Conservation (phyloP, 2,888 invertebrate genomes). For the Tipula helvola region DNA sequence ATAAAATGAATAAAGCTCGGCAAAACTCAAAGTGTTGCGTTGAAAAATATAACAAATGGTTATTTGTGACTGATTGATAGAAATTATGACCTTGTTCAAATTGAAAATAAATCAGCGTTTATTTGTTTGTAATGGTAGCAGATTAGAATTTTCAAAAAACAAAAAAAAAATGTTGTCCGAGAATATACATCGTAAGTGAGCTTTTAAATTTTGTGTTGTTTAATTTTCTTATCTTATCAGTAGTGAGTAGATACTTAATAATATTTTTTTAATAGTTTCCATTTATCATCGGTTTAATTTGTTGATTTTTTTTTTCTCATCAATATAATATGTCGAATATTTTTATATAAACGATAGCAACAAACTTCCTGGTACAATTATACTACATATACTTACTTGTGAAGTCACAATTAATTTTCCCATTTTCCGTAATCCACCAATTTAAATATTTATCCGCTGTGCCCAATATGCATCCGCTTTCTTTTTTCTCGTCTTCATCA, state of each 20-base stretch:
- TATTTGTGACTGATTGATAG: not conserved
- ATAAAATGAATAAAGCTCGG: not conserved
- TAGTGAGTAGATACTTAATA: not conserved
- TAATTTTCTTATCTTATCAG: not conserved
- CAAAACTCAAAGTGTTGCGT: not conserved
- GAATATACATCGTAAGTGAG: not conserved
- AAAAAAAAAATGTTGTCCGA: not conserved
- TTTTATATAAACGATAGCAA: not conserved
- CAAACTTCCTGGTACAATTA: not conserved
- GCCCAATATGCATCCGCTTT: not conserved
- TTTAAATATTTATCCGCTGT: not conserved
- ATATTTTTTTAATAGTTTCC: not conserved
- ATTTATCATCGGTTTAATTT: not conserved
- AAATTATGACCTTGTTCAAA: not conserved
- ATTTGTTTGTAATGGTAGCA: not conserved
- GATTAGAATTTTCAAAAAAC: not conserved
- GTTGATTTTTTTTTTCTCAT: not conserved
- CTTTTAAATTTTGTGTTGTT: not conserved
- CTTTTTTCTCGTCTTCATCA: not conserved
- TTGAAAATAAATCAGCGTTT: not conserved
- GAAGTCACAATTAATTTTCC: not conserved
- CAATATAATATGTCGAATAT: not conserved
- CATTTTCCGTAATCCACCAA: slow-evolving; percentile 7
- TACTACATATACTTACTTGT: not conserved
- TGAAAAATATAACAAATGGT: not conserved